Conservation (phyloP, 2,113 vertebrate species). For the Albula glossodonta region DNA sequence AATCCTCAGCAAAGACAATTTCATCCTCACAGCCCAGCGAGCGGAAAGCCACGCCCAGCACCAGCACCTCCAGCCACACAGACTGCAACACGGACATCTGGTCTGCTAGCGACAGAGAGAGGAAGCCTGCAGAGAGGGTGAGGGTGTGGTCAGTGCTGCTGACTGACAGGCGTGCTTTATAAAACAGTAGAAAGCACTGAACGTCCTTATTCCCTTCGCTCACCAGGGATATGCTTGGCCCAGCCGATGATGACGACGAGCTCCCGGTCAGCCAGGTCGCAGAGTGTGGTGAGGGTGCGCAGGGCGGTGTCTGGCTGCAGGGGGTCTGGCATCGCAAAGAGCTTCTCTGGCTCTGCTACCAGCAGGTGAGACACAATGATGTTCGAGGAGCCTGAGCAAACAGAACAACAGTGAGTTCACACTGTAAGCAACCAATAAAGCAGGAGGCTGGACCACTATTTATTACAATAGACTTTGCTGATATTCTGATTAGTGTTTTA, state of each 20-base stretch:
- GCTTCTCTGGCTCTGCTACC: conserved; percentile 87
- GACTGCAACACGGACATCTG: conserved; percentile 93
- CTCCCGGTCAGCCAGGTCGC: conserved; percentile 87
- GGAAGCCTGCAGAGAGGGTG: neutral
- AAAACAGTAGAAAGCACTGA: neutral
- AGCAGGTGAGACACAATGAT: conserved; percentile 88
- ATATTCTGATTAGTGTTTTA: too few species aligned
- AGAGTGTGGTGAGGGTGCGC: conserved; percentile 84
- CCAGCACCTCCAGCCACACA: conserved; percentile 88
- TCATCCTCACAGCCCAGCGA: conserved; percentile 86
- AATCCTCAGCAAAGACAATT: conserved; percentile 87
- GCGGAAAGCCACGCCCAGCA: conserved; percentile 85
- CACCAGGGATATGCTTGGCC: conserved; percentile 93
- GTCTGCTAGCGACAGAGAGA: conserved; percentile 77
- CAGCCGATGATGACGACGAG: conserved; percentile 92
- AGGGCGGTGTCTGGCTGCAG: conserved; percentile 83
- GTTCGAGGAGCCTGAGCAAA: conserved; percentile 75
- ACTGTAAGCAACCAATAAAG: conserved; percentile 45
- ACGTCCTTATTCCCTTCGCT: conserved; percentile 18
- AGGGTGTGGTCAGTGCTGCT: neutral
- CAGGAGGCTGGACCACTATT: too few species aligned
- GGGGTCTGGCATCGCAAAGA: conserved; percentile 89
- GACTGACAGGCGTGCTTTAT: neutral
- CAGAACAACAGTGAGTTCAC: conserved; percentile 1
- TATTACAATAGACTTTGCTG: too few species aligned